Base-by-base conservation (phyloP, 2,888 invertebrate species). In the Fragum whitleyi region DNA sequence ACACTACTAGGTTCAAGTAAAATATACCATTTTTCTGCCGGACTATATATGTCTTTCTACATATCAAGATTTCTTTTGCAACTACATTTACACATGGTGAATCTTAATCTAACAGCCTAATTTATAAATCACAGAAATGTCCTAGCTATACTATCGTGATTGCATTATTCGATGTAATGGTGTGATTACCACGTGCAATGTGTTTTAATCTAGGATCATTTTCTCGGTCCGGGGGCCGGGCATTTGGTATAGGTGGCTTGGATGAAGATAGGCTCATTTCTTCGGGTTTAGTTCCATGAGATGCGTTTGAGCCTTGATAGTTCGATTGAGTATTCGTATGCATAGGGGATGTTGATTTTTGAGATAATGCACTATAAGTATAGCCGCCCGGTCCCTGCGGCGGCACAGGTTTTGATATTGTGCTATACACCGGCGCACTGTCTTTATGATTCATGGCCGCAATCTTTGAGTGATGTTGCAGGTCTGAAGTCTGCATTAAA, bases 291-390 rank as follows among this genome's bases (percentile, higher is more conserved):
- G 67, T 47, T 32, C 59, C 55, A 65, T 65, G 42, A 23, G 39
- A 42, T 23, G 39, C 42, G 42, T 65, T 21, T 23, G 42, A 21
- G 36, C 42, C 42, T 21, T 65, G 65, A 65, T 65, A 65, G 26
- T 42, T 42, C 19, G 42, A 23, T 74, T 81, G 79, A 79, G 73
- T 77, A 32, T 74, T 73, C 67, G 80, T 75, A 88, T 91, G 91
- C 82, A 90, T 87, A 81, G 92, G 92, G 28, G 92, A 92, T 26
- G 90, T 84, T 67, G 89, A 79, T 78, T 87, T 87, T 67, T 90
- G 90, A 69, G 92, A 90, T 69, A 92, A 88, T 71, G 90, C 85
- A 77, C 87, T 88, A 80, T 92, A 92, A 51, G 86, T 82, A 77
- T 90, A 91, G 39, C 85, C 87, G 53, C 81, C 85, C 2, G 87